These are phyloP conservation scores for Anas acuta DNA, from an alignment of 2,797 vertebrate species.

Conservation along the genomic window DNA sequence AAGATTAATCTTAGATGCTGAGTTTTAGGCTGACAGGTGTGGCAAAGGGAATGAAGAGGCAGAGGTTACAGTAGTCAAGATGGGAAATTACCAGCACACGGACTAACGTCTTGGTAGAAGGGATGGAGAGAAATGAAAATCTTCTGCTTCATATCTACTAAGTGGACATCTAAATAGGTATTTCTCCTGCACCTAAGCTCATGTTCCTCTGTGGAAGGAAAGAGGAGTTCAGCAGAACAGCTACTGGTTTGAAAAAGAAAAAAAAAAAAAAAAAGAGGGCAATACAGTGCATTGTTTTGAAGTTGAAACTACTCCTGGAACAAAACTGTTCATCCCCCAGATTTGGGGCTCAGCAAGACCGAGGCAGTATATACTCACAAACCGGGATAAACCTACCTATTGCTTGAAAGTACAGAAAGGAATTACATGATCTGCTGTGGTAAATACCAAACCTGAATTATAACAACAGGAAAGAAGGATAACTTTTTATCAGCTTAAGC, in stretches of 20 bases:
- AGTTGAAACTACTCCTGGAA: constrained; percentile 5
- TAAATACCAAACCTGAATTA: background rate
- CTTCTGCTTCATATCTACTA: constrained; percentile 77
- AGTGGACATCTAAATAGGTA: constrained; percentile 76
- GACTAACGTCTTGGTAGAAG: constrained; percentile 77
- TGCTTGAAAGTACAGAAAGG: background rate
- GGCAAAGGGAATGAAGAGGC: constrained; percentile 42
- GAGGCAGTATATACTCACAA: background rate
- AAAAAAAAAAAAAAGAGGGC: constrained; percentile 8
- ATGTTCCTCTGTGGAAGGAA: constrained; percentile 78
- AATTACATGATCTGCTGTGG: background rate
- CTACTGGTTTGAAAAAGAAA: constrained; percentile 26
- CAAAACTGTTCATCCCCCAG: background rate
- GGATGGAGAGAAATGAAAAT: constrained; percentile 76
- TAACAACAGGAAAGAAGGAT: background rate
- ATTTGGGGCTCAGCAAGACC: background rate
- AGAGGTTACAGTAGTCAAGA: constrained; percentile 73
- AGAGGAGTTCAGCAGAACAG: constrained; percentile 73
- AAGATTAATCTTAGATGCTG: constrained; percentile 37
- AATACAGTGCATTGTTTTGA: constrained; percentile 15
- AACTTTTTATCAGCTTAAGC: background rate
- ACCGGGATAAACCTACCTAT: background rate
- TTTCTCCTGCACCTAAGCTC: constrained; percentile 75
- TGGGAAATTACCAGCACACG: constrained; percentile 75
- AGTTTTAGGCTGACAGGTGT: constrained; percentile 30